Evolutionary conservation across 1,140 invertebrate genomes (phyloP).

Genomic region (Lasioglossum baleicum): DNA sequence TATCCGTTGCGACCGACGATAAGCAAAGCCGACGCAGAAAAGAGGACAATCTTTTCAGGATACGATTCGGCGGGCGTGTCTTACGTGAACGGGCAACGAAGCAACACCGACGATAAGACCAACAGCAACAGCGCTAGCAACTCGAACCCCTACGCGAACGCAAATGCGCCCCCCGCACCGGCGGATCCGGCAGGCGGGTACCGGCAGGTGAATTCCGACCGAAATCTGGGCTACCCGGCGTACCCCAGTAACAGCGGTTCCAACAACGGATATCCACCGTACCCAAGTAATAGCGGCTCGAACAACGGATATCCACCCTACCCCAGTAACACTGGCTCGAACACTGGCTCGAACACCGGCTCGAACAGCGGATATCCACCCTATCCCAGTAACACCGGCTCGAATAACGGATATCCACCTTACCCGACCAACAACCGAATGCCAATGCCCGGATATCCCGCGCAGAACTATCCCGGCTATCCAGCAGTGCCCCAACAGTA

Average conservation of each 20-base stretch:
- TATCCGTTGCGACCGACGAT: too few relatives aligned
- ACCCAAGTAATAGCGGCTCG: constrained; percentile 26
- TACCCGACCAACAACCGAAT: constrained; percentile 66
- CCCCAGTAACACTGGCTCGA: constrained; percentile 62
- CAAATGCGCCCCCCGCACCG: constrained; percentile 73
- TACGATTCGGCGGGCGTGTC: constrained; percentile 74
- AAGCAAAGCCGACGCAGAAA: constrained; percentile 19
- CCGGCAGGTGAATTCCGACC: constrained; percentile 49
- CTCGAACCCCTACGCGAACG: constrained; percentile 73
- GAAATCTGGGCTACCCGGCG: constrained; percentile 68
- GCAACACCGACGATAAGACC: constrained; percentile 29
- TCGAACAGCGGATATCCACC: constrained; percentile 62
- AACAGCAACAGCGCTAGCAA: constrained; percentile 53
- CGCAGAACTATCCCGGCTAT: constrained; percentile 37
- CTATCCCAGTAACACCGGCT: constrained; percentile 67
- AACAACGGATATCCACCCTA: constrained; percentile 70
- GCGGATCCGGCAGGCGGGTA: constrained; percentile 52
- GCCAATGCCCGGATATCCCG: constrained; percentile 68
- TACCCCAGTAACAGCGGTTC: constrained; percentile 63
- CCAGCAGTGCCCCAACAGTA: constrained; percentile 29
- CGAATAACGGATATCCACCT: constrained; percentile 66
- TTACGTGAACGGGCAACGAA: constrained; percentile 70
- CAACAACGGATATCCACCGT: constrained; percentile 62
- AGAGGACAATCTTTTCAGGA: constrained; percentile 69
- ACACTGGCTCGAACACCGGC: constrained; percentile 42